Evolutionary conservation across 2,888 invertebrate species (phyloP), one percentile per base, ranked within the genome.

Genomic region (Pyrochroa serraticornis): DNA sequence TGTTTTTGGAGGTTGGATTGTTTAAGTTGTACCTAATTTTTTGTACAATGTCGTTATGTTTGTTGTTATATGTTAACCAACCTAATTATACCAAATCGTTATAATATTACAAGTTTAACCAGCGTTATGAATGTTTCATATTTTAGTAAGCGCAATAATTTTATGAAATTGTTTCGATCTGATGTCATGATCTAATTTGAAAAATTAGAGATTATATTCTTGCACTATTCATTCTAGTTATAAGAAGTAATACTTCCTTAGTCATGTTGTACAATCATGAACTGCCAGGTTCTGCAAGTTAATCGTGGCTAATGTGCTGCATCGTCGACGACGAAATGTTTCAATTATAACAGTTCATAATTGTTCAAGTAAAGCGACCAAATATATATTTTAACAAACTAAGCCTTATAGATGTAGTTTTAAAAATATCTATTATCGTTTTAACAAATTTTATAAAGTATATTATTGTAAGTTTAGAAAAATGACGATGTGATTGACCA

Each of bases 321-420:
- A 22, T 5, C 22, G 3, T 22, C 22, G 22, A 3, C 22, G 22
- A 5, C 22, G 5, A 22, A 22, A 22, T 36, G 13, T 51, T 45
- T 51, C 57, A 50, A 46, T 31, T 49, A 34, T 39, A 51, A 52
- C 38, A 38, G 50, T 57, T 58, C 65, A 66, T 65, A 68, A 61
- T 60, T 69, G 69, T 68, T 65, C 67, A 66, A 66, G 44, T 65
- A 63, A 75, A 74, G 69, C 72, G 77, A 77, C 77, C 77, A 77
- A 77, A 75, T 70, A 72, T 67, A 71, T 68, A 68, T 70, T 69
- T 66, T 68, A 72, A 71, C 64, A 73, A 71, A 71, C 51, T 73
- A 74, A 72, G 76, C 76, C 76, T 77, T 77, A 76, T 74, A 77
- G 75, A 62, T 67, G 66, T 71, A 70, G 69, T 65, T 61, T 64